A percentile compares a stretch with the other conserved stretches of the same genome.
phyloP scores from a whole-genome alignment of 2,797 vertebrate genomes.

The Poeciliopsis turneri region DNA sequence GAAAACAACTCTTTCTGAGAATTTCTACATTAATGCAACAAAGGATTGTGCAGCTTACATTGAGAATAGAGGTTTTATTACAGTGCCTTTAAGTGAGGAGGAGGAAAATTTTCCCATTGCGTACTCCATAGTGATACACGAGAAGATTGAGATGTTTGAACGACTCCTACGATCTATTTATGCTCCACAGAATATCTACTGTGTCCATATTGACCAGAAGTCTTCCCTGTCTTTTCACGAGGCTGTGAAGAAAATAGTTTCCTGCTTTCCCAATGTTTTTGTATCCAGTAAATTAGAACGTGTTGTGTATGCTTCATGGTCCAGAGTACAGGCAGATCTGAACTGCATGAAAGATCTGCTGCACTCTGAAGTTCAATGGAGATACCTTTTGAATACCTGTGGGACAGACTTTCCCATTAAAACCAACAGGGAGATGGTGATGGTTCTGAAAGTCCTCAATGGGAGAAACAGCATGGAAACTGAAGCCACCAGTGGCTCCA shows the following conservation, averaged over 20 bases:
- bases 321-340: slow-evolving; percentile 87
- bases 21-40: slow-evolving; percentile 79
- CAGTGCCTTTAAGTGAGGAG: slow-evolving; percentile 76
- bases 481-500: slow-evolving; percentile 65
- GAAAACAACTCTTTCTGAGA: slow-evolving; percentile 43
- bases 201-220: slow-evolving; percentile 86
- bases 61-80: slow-evolving; percentile 73
- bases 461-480: slow-evolving; percentile 87
- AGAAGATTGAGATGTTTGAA: slow-evolving; percentile 89
- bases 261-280: slow-evolving; percentile 88
- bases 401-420: slow-evolving; percentile 89
- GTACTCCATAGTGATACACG: slow-evolving; percentile 89
- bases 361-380: slow-evolving; percentile 80
- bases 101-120: slow-evolving; percentile 86
- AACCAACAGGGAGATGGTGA: slow-evolving; percentile 86
- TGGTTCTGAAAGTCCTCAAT: slow-evolving; percentile 75
- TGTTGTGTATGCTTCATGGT: slow-evolving; percentile 87
- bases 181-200: slow-evolving; percentile 88
- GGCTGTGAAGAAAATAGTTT: slow-evolving; percentile 77
- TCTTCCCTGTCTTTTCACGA: slow-evolving; percentile 70
- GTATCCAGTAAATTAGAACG: slow-evolving; percentile 79
- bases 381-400: slow-evolving; percentile 87
- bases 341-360: slow-evolving; percentile 89
- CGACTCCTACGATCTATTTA: slow-evolving; percentile 85
- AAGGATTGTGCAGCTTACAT: slow-evolving; percentile 79